Percentiles rank a stretch among this genome's conserved stretches.
Conservation (phyloP, 2,113 vertebrate species). For the Trichechus manatus region DNA sequence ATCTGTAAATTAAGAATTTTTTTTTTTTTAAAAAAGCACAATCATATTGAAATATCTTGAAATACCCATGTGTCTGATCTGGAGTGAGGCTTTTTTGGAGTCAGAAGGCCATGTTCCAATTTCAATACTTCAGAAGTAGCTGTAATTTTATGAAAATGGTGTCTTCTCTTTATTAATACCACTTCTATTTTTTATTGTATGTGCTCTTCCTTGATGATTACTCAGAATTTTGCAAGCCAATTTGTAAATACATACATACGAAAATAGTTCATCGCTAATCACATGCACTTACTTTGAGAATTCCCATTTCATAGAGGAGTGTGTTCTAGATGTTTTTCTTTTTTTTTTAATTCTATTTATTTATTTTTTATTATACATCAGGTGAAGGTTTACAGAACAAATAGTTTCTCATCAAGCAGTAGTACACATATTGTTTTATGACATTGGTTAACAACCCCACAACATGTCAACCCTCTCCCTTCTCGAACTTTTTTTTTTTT, state of each 20-base stretch:
- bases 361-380: too few species aligned
- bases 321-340: neutral
- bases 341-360: too few species aligned
- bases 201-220: neutral
- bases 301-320: conserved; percentile 21
- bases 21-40: neutral
- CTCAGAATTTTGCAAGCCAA: conserved; percentile 6
- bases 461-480: too few species aligned
- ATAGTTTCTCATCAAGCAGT: too few species aligned
- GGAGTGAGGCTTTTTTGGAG: neutral
- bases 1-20: neutral
- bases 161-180: conserved; percentile 2
- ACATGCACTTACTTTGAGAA: neutral
- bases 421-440: too few species aligned
- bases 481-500: too few species aligned
- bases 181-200: neutral
- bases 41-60: neutral
- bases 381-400: too few species aligned
- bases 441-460: too few species aligned
- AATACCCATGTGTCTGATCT: neutral
- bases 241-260: neutral
- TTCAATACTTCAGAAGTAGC: conserved; percentile 24
- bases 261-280: conserved; percentile 30
- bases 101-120: neutral
- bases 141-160: neutral